Evolutionary conservation across 2,797 vertebrate species (phyloP).

Genomic region (Dallia pectoralis): DNA sequence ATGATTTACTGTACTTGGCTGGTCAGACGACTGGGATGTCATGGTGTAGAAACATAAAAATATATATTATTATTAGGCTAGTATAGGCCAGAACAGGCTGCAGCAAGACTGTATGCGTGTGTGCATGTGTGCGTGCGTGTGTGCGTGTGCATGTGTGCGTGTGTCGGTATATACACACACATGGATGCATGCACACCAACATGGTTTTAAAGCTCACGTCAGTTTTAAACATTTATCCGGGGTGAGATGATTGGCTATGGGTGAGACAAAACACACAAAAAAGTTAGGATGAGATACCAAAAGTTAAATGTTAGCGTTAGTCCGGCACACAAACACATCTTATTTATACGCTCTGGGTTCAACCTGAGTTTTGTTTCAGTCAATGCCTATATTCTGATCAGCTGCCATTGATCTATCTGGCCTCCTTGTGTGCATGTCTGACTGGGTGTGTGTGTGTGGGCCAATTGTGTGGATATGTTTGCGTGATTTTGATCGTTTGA

Average conservation of each 20-base stretch:
- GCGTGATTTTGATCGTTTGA: not conserved
- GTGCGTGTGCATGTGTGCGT: conserved; percentile 12
- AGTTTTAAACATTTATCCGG: no score
- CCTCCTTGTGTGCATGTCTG: not conserved
- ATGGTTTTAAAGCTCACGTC: no score
- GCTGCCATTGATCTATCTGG: not conserved
- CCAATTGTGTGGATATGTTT: not conserved
- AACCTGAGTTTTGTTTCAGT: not conserved
- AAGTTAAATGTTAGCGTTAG: no score
- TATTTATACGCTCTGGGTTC: no score
- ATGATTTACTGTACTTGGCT: no score
- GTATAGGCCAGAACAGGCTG: not conserved
- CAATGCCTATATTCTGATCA: not conserved
- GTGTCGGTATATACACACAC: not conserved
- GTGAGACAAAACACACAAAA: no score
- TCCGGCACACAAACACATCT: no score
- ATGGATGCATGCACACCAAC: no score
- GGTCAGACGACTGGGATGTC: not conserved
- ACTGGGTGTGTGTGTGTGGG: not conserved
- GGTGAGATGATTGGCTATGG: no score
- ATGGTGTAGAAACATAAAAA: not conserved
- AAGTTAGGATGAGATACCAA: no score
- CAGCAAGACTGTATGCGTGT: conserved; percentile 10
- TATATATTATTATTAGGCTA: not conserved
- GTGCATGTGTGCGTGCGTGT: not conserved